Percentiles rank a stretch among this genome's conserved stretches.
phyloP scores from a whole-genome alignment of 2,888 invertebrate species.

The Fragum sueziense region DNA sequence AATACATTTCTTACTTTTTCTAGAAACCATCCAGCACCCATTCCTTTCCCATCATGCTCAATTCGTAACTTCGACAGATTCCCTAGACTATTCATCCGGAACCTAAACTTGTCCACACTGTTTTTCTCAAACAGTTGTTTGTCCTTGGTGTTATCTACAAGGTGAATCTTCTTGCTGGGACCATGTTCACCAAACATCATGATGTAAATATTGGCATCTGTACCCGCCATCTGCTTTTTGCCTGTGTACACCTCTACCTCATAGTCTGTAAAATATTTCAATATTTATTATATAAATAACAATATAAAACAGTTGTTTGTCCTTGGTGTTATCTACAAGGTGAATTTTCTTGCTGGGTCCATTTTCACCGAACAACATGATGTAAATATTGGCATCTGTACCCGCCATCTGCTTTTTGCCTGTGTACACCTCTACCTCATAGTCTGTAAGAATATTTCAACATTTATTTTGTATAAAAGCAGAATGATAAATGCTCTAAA shows the following conservation, averaged over 20 bases:
- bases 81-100: conserved; percentile 69
- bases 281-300: too few relatives aligned
- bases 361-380: conserved; percentile 72
- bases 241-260: conserved; percentile 74
- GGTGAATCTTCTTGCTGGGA: conserved; percentile 68
- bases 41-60: conserved; percentile 79
- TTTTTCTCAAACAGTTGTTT: conserved; percentile 72
- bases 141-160: conserved; percentile 60
- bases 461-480: too few relatives aligned
- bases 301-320: conserved; percentile 71
- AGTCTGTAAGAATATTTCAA: too few relatives aligned
- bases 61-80: conserved; percentile 75
- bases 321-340: conserved; percentile 61
- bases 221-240: conserved; percentile 75
- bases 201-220: conserved; percentile 77
- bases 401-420: conserved; percentile 75
- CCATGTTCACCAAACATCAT: conserved; percentile 73
- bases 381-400: conserved; percentile 78
- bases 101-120: conserved; percentile 67
- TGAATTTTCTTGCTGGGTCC: conserved; percentile 71
- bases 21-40: conserved; percentile 78
- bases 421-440: conserved; percentile 72
- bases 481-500: too few relatives aligned
- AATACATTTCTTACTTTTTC: conserved; percentile 72
- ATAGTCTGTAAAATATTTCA: conserved; percentile 74